Percentiles rank a stretch among this genome's conserved stretches.
phyloP scores from a whole-genome alignment of 2,113 vertebrate species.

The Brienomyrus brachyistius region DNA sequence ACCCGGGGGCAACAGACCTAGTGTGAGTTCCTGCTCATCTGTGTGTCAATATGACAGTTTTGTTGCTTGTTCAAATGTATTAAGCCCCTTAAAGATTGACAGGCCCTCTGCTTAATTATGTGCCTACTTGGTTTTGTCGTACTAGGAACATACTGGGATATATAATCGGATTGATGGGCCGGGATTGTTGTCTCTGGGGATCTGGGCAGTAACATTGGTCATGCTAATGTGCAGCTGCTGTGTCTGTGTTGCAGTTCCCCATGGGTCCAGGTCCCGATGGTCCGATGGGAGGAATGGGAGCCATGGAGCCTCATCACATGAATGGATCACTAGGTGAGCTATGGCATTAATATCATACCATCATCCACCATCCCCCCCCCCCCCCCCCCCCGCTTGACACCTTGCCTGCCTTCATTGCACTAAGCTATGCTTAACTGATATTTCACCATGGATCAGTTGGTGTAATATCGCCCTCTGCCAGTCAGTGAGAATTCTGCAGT shows the following conservation, averaged over 20 bases:
- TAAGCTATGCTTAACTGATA: background rate
- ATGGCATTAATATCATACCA: background rate
- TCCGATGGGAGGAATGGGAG: slow-evolving; percentile 74
- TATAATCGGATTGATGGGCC: background rate
- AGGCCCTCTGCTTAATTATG: background rate
- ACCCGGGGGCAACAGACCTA: slow-evolving; percentile 68
- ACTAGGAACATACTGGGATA: background rate
- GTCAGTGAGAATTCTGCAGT: slow-evolving; percentile 27
- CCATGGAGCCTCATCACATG: slow-evolving; percentile 84
- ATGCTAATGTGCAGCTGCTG: background rate
- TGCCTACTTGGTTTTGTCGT: background rate
- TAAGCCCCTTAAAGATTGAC: background rate
- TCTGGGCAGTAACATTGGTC: background rate
- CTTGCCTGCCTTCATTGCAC: background rate
- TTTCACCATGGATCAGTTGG: slow-evolving; percentile 11
- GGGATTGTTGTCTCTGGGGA: background rate
- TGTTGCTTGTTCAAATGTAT: background rate
- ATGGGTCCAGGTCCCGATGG: slow-evolving; percentile 77
- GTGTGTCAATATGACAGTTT: background rate
- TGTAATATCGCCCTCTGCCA: slow-evolving; percentile 42
- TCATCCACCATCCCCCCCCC: background rate
- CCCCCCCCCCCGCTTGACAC: background rate
- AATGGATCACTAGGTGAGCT: slow-evolving; percentile 82
- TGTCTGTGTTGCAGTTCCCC: slow-evolving; percentile 64
- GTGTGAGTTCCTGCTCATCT: slow-evolving; percentile 54